Conservation (phyloP, 2,797 vertebrate genomes). For the Nannoperca obscura region DNA sequence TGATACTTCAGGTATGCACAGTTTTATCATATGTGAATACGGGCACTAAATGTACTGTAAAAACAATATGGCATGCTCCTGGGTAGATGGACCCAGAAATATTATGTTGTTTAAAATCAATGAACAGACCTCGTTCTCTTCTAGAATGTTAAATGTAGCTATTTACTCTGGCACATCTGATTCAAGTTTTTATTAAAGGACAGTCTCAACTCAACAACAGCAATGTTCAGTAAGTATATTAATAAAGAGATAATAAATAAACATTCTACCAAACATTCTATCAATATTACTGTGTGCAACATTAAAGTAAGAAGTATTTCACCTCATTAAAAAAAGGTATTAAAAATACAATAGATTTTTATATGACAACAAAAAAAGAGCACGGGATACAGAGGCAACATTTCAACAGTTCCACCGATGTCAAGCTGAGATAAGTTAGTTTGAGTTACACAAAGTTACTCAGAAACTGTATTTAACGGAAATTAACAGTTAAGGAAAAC, state of each 20-base stretch:
- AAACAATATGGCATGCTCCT: conserved; percentile 3
- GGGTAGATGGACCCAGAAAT: neutral
- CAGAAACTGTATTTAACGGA: neutral
- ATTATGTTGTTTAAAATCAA: neutral
- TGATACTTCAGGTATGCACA: conserved; percentile 27
- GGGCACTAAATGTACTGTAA: conserved; percentile 32
- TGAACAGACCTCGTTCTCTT: neutral
- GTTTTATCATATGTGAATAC: conserved; percentile 27
- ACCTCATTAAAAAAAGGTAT: neutral
- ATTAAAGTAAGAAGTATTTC: neutral
- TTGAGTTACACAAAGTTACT: neutral
- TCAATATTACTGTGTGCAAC: neutral
- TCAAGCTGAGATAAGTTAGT: neutral
- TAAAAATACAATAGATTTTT: neutral
- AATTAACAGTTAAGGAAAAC: conserved; percentile 6
- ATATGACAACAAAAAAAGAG: neutral
- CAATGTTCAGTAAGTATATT: neutral
- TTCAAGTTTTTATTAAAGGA: neutral
- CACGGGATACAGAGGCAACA: neutral
- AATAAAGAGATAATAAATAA: neutral
- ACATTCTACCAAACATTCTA: neutral
- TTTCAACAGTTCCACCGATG: neutral
- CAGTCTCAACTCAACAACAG: neutral
- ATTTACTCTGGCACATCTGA: neutral
- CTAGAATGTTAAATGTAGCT: neutral